phyloP scores from a whole-genome alignment of 2,797 vertebrate species.

The Poecilia velifera region DNA sequence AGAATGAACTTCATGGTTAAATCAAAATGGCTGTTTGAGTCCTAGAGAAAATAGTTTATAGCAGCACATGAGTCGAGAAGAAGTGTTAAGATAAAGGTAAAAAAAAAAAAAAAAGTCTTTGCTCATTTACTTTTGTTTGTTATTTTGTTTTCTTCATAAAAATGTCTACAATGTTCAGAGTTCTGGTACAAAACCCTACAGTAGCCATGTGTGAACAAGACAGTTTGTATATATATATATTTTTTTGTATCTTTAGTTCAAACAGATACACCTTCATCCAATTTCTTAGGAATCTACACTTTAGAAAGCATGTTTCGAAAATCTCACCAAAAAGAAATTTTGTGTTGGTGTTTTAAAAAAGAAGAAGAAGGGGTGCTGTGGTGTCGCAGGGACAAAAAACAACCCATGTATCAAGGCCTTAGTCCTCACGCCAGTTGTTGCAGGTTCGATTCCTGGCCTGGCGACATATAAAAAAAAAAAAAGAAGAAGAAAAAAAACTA shows the following conservation, averaged over 20 bases:
- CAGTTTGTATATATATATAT: not conserved
- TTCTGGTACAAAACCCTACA: not conserved
- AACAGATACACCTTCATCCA: not conserved
- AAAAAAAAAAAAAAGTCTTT: not conserved
- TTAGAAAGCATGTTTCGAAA: not conserved
- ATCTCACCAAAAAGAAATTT: not conserved
- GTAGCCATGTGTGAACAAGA: not conserved
- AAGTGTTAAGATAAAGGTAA: not conserved
- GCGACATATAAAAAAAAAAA: no score
- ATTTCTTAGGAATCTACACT: not conserved
- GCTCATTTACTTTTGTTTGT: not conserved
- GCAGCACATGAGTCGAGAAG: not conserved
- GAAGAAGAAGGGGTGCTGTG: no score
- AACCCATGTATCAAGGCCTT: no score
- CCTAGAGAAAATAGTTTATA: not conserved
- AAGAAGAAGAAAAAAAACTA: no score
- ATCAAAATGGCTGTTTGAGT: not conserved
- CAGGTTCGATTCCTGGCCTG: no score
- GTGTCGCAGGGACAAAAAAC: no score
- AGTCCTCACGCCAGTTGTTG: no score
- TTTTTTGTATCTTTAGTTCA: not conserved
- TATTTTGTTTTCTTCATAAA: not conserved
- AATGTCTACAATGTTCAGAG: not conserved
- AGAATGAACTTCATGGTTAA: not conserved
- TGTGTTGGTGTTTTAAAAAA: no score